phyloP scores from a whole-genome alignment of 2,797 vertebrate species.

The Fratercula arctica region DNA sequence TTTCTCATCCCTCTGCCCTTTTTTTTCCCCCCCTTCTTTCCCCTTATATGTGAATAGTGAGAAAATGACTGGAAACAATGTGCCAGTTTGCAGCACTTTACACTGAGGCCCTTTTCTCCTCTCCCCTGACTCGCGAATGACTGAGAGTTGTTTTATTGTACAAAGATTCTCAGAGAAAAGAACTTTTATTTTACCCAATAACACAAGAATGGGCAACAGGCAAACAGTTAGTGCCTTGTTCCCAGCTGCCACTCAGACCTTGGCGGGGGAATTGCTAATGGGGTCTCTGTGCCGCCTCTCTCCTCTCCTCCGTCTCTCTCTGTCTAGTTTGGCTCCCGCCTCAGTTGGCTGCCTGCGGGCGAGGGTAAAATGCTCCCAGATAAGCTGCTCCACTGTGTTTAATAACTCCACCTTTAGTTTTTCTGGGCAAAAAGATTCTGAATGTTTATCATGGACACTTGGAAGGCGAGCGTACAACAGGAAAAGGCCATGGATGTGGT shows the following conservation, averaged over 20 bases:
- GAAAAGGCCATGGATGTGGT: constrained; percentile 46
- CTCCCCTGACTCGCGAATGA: constrained; percentile 66
- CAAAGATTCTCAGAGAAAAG: constrained; percentile 74
- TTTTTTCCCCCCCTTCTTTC: background rate
- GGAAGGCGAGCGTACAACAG: constrained; percentile 57
- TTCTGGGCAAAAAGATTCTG: constrained; percentile 77
- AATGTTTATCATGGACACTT: constrained; percentile 74
- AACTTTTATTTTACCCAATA: constrained; percentile 82
- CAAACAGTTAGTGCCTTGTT: constrained; percentile 88
- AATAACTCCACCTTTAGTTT: constrained; percentile 82
- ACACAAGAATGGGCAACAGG: constrained; percentile 76
- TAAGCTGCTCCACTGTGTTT: constrained; percentile 75
- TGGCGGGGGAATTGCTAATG: constrained; percentile 76
- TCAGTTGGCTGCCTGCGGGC: constrained; percentile 64
- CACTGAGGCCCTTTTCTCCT: constrained; percentile 66
- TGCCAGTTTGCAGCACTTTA: constrained; percentile 67
- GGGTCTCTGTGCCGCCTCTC: constrained; percentile 68
- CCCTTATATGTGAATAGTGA: constrained; percentile 66
- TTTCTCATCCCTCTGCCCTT: constrained; percentile 49
- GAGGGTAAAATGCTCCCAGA: constrained; percentile 73
- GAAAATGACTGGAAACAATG: constrained; percentile 72
- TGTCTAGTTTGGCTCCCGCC: constrained; percentile 44
- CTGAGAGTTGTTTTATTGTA: constrained; percentile 72
- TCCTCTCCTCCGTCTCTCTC: background rate
- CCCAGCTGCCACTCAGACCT: constrained; percentile 81